phyloP scores from a whole-genome alignment of 1,140 invertebrate genomes.

The Drosophila orena region DNA sequence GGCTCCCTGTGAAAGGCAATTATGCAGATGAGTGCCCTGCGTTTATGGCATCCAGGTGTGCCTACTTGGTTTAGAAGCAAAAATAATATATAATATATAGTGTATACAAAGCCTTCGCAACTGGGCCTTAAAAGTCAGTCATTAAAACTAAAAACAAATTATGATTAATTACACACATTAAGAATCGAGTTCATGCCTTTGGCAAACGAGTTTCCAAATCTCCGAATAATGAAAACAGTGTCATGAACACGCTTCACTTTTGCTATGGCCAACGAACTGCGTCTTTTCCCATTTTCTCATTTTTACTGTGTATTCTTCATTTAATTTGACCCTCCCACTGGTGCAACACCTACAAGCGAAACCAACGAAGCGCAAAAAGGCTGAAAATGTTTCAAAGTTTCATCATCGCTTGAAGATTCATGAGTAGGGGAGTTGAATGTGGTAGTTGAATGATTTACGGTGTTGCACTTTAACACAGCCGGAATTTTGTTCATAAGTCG shows the following conservation, averaged over 20 bases:
- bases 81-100: no score
- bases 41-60: slow-evolving; percentile 69
- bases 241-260: slow-evolving; percentile 69
- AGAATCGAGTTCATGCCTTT: slow-evolving; percentile 77
- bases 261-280: slow-evolving; percentile 64
- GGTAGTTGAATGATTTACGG: slow-evolving; percentile 56
- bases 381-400: slow-evolving; percentile 73
- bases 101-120: slow-evolving; percentile 20
- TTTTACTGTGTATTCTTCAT: slow-evolving; percentile 42
- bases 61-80: slow-evolving; percentile 7
- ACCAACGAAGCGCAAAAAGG: slow-evolving; percentile 74
- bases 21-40: slow-evolving; percentile 55
- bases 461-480: slow-evolving; percentile 56
- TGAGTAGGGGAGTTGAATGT: neutral
- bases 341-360: slow-evolving; percentile 71
- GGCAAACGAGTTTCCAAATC: slow-evolving; percentile 72
- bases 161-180: slow-evolving; percentile 78
- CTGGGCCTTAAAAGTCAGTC: slow-evolving; percentile 47
- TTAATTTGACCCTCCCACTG: slow-evolving; percentile 66
- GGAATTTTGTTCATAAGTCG: slow-evolving; percentile 37
- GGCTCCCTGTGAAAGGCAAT: slow-evolving; percentile 16
- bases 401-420: slow-evolving; percentile 55
- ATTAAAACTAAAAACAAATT: slow-evolving; percentile 74
- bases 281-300: slow-evolving; percentile 36
- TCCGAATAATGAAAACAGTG: slow-evolving; percentile 70